Conservation (phyloP, 2,888 invertebrate species). For the Ophioninae sp. region DNA sequence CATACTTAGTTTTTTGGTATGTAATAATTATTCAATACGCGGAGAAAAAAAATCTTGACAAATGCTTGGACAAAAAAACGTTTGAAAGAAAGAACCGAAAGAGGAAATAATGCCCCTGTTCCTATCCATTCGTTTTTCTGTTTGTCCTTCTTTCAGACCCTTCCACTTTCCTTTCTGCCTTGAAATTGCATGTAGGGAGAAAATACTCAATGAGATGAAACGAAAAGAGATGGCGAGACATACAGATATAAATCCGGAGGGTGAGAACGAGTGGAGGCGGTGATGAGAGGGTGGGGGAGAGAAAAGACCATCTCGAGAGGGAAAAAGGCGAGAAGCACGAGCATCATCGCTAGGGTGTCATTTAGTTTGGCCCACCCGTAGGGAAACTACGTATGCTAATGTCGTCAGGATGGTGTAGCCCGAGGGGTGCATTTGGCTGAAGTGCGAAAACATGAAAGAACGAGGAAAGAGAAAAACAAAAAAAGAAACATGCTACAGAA, state of each 20-base stretch:
- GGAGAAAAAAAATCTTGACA: neutral
- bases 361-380: slow-evolving; percentile 24
- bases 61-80: slow-evolving; percentile 6
- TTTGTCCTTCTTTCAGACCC: slow-evolving; percentile 31
- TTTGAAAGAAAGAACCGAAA: neutral
- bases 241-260: neutral
- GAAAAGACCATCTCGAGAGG: neutral
- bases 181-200: slow-evolving; percentile 19
- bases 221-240: slow-evolving; percentile 7
- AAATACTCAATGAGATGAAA: slow-evolving; percentile 55
- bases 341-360: slow-evolving; percentile 45
- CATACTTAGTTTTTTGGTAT: too few species aligned
- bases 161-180: slow-evolving; percentile 42
- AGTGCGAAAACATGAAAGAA: slow-evolving; percentile 45
- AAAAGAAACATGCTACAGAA: slow-evolving; percentile 1
- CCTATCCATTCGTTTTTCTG: neutral
- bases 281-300: slow-evolving; percentile 19
- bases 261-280: slow-evolving; percentile 28
- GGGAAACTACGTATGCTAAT: slow-evolving; percentile 30
- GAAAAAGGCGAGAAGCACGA: neutral
- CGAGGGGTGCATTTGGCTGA: slow-evolving; percentile 52
- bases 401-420: slow-evolving; percentile 26
- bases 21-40: too few species aligned
- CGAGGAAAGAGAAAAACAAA: neutral
- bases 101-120: neutral